A percentile compares a stretch with the other conserved stretches of the same genome.
These are phyloP conservation scores for Sparidentex hasta DNA, from an alignment of 2,797 vertebrate species.

Conservation along the genomic window DNA sequence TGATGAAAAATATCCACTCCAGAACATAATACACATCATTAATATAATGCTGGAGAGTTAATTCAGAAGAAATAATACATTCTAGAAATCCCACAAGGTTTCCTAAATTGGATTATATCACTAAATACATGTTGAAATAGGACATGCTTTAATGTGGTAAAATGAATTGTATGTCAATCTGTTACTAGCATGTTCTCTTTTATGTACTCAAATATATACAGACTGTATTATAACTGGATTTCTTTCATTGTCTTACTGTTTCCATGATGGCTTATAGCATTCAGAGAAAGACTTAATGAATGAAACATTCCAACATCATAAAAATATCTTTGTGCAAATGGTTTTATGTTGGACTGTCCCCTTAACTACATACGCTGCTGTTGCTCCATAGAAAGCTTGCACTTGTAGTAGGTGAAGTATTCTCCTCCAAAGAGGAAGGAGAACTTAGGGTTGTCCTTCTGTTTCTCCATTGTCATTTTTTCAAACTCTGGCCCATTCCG, in stretches of 20 bases:
- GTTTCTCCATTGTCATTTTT: constrained; percentile 99
- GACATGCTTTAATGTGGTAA: not conserved
- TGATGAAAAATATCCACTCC: constrained; percentile 12
- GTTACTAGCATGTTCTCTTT: not conserved
- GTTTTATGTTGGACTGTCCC: constrained; percentile 6
- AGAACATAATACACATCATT: constrained; percentile 22
- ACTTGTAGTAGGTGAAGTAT: constrained; percentile 98
- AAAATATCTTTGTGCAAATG: constrained; percentile 5
- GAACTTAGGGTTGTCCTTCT: constrained; percentile 98
- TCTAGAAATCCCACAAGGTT: not conserved
- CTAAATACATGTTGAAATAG: not conserved
- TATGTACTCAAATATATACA: not conserved
- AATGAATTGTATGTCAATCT: not conserved
- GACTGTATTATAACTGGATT: not conserved
- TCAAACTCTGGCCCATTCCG: constrained; percentile 98
- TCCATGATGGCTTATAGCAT: not conserved
- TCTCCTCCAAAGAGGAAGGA: constrained; percentile 99
- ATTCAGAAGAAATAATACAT: not conserved
- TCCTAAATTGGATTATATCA: not conserved
- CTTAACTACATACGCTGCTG: constrained; percentile 92
- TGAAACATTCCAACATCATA: constrained; percentile 25
- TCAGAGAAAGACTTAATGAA: not conserved
- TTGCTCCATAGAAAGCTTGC: constrained; percentile 95
- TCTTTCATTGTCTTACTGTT: not conserved
- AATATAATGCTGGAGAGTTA: constrained; percentile 6